Evolutionary conservation across 1,140 invertebrate species (phyloP).

Genomic region (Eriocheir sinensis): DNA sequence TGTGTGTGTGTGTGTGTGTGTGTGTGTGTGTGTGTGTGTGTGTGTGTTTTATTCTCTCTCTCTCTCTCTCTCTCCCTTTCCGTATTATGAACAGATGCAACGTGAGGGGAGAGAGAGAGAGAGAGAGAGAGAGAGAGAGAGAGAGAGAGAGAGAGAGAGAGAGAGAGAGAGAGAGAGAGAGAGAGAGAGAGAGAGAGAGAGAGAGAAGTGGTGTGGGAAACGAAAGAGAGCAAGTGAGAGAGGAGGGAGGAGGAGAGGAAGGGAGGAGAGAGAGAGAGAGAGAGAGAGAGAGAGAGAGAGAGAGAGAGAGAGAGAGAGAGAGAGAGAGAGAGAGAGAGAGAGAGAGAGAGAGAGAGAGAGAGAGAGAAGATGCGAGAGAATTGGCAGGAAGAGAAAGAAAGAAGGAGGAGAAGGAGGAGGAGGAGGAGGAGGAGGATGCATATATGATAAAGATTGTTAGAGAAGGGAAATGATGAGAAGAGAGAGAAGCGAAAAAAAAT

Average conservation of each 20-base stretch:
- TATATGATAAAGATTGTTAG: not conserved
- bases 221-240: not conserved
- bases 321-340: conserved; percentile 22
- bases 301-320: conserved; percentile 22
- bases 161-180: not conserved
- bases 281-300: not conserved
- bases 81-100: too few relatives aligned
- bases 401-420: not conserved
- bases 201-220: not conserved
- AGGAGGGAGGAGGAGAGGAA: not conserved
- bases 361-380: not conserved
- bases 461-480: not conserved
- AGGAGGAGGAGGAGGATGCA: not conserved
- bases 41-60: too few relatives aligned
- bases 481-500: not conserved
- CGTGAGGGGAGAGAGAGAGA: too few relatives aligned
- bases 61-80: too few relatives aligned
- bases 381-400: not conserved
- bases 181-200: not conserved
- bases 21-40: too few relatives aligned
- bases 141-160: not conserved
- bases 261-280: too few relatives aligned
- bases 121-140: not conserved
- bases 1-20: too few relatives aligned
- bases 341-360: not conserved